Evolutionary conservation across 2,888 invertebrate species (phyloP), one percentile per base, ranked within the genome.

Genomic region (Aporophyla lueneburgensis): DNA sequence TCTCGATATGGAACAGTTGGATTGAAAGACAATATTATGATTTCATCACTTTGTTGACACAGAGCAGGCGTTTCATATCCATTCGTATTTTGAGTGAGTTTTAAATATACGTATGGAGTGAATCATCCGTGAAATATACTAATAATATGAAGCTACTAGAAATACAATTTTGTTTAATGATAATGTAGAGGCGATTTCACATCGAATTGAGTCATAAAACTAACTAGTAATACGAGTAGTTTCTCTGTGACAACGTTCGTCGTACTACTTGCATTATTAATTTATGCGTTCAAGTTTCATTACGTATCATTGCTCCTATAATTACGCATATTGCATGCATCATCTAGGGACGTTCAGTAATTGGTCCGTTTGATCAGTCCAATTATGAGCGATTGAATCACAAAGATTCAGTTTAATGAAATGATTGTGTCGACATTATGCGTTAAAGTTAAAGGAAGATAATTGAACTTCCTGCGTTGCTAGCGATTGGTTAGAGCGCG

Each of bases 381-480:
- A 94, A 95, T 95, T 94, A 94, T 91, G 91, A 89, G 81, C 91
- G 93, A 95, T 94, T 94, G 94, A 93, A 95, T 93, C 90, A 92
- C 92, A 92, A 94, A 95, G 93, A 94, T 94, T 94, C 93, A 91
- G 92, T 92, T 95, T 94, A 95, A 96, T 96, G 94, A 96, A 96
- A 96, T 96, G 95, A 96, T 96, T 96, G 95, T 95, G 94, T 94
- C 93, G 94, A 95, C 95, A 94, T 95, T 94, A 94, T 94, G 93
- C 92, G 94, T 94, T 95, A 93, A 93, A 94, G 94, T 93, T 94
- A 94, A 95, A 96, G 95, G 95, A 94, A 95, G 94, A 94, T 96
- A 96, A 96, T 96, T 96, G 96, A 96, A 96, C 95, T 94, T 96
- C 96, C 96, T 96, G 96, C 90, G 92, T 90, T 89, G 89, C 93